Conservation (phyloP, 2,113 vertebrate genomes). For the Percina caprodes region DNA sequence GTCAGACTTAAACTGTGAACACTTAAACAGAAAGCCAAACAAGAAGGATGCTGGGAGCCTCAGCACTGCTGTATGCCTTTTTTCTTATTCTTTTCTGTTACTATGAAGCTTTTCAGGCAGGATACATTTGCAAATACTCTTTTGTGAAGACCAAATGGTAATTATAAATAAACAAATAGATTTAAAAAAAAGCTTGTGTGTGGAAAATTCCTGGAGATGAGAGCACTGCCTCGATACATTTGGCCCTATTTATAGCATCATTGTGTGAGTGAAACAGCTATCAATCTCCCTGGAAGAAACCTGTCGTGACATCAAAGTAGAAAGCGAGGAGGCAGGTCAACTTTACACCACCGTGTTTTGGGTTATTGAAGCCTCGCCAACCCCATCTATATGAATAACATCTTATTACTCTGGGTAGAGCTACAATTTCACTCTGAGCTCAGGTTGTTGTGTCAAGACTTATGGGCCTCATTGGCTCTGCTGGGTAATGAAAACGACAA, state of each 20-base stretch:
- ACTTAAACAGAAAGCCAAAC: slow-evolving; percentile 28
- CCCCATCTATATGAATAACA: slow-evolving; percentile 54
- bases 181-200: not conserved
- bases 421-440: slow-evolving; percentile 37
- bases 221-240: slow-evolving; percentile 39
- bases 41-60: slow-evolving; percentile 15
- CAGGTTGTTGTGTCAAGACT: slow-evolving; percentile 54
- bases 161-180: slow-evolving; percentile 38
- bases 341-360: slow-evolving; percentile 14
- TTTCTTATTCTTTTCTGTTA: slow-evolving; percentile 7
- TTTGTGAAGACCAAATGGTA: slow-evolving; percentile 19
- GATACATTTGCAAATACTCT: slow-evolving; percentile 22
- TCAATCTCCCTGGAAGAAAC: slow-evolving; percentile 53
- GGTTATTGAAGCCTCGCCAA: slow-evolving; percentile 53
- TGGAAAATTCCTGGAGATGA: slow-evolving; percentile 65
- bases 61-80: not conserved
- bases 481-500: slow-evolving; percentile 70
- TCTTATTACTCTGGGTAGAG: slow-evolving; percentile 46
- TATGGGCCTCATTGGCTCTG: slow-evolving; percentile 37
- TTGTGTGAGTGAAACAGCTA: slow-evolving; percentile 43
- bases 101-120: not conserved
- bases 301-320: slow-evolving; percentile 51
- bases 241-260: slow-evolving; percentile 61
- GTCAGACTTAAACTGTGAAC: slow-evolving; percentile 17
- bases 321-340: slow-evolving; percentile 54